A percentile compares a stretch with the other conserved stretches of the same genome.
Conservation (phyloP, 2,888 invertebrate species). For the Monoplex corrugatus region DNA sequence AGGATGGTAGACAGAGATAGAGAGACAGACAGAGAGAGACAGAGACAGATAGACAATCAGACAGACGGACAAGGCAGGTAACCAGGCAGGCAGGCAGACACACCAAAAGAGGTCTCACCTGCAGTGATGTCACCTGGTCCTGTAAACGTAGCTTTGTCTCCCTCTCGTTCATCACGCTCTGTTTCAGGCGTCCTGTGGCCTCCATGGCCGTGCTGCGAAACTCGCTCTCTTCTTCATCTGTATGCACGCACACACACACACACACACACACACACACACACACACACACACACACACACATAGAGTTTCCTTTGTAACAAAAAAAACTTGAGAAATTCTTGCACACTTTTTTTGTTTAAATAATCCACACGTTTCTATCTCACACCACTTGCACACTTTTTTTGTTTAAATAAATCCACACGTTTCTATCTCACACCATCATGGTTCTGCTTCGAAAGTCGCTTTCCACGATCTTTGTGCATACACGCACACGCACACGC, state of each 20-base stretch:
- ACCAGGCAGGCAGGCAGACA: not conserved
- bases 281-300: not conserved
- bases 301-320: not conserved
- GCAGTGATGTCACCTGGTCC: constrained; percentile 67
- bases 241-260: not conserved
- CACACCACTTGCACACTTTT: not conserved
- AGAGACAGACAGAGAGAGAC: not conserved
- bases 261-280: not conserved
- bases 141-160: constrained; percentile 72
- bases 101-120: constrained; percentile 58
- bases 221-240: constrained; percentile 71
- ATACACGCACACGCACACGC: not conserved
- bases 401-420: no score
- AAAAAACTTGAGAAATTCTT: not conserved
- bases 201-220: constrained; percentile 74
- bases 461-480: no score
- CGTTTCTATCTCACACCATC: no score
- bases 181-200: constrained; percentile 73
- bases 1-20: no score
- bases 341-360: not conserved
- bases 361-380: no score
- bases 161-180: constrained; percentile 72
- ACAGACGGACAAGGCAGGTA: not conserved
- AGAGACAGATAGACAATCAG: not conserved
- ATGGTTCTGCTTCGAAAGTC: no score